Evolutionary conservation across 1,140 invertebrate genomes (phyloP), one percentile per base, ranked within the genome.

Genomic region (Drosophila orosa): DNA sequence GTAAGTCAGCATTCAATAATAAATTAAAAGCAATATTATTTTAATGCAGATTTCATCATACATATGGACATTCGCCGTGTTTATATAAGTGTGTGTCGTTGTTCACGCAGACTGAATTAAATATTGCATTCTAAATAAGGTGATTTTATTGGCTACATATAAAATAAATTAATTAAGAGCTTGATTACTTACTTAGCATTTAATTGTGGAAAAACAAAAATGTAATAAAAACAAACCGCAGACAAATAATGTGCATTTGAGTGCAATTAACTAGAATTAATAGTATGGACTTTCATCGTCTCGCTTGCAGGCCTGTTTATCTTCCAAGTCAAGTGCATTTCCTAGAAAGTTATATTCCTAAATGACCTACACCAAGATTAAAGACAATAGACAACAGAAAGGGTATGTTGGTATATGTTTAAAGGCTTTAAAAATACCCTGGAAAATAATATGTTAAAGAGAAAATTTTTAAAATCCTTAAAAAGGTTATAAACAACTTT

Each of bases 1-100:
- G 74, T 67, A 76, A 76, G 74, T 60, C 73, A 76, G 48, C 37
- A 19, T 33, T 76, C 42, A 76, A 68, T 68, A 76, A 75, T 60
- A 71, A 69, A 71, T 71, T 57, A 25, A 39, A 57, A 57, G 27
- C 25, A 58, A 50, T 66, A 65, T 40, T 42, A 65, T 31, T 57
- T 52, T 40, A 74, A 67, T 74, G 40, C 48, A 66, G 37, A 69
- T 76, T 77, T 76, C 55, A 75, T 67, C 54, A 74, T 39, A 48
- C 29, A 54, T 17, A 33, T 19, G 47, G 47, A 19, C 33, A 42
- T 25, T n/a, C 29, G 24, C 44, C 9, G 25, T 17, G n/a, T n/a
- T 62, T 66, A 62, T 62, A 62, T 45, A 62, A 45, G 17, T 7
- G 22, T 22, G 39, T 27, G 27, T 3, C 44, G 15, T 31, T 15